Evolutionary conservation across 2,888 invertebrate species (phyloP).

Genomic region (Muscina levida): DNA sequence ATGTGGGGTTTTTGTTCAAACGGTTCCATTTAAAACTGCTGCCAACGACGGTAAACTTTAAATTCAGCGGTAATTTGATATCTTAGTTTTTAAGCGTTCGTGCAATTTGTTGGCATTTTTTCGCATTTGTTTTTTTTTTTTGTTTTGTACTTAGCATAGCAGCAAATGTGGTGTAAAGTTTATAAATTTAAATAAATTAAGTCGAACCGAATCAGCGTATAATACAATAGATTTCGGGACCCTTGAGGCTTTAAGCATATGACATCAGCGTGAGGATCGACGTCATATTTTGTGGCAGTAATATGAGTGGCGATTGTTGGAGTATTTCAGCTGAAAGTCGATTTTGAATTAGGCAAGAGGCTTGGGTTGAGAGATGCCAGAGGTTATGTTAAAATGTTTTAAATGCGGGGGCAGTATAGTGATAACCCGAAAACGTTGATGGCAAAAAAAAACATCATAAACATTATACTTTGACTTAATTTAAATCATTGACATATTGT

Average conservation of each 20-base stretch:
- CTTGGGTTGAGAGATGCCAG: background rate
- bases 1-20: constrained; percentile 4
- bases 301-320: background rate
- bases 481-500: no score
- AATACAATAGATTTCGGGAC: background rate
- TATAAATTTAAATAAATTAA: constrained; percentile 34
- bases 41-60: constrained; percentile 19
- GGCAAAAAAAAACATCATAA: no score
- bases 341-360: no score
- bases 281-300: background rate
- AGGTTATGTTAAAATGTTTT: background rate
- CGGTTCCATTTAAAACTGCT: constrained; percentile 6
- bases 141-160: no score
- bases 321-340: no score
- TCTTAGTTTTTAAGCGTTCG: constrained; percentile 7
- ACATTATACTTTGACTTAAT: no score
- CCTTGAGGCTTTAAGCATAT: constrained; percentile 6
- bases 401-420: no score
- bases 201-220: background rate
- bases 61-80: constrained; percentile 29
- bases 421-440: no score
- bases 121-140: background rate
- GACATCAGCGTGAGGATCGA: background rate
- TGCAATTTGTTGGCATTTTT: constrained; percentile 18
- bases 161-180: constrained; percentile 30